phyloP scores from a whole-genome alignment of 2,113 vertebrate genomes.

The Scomber colias region DNA sequence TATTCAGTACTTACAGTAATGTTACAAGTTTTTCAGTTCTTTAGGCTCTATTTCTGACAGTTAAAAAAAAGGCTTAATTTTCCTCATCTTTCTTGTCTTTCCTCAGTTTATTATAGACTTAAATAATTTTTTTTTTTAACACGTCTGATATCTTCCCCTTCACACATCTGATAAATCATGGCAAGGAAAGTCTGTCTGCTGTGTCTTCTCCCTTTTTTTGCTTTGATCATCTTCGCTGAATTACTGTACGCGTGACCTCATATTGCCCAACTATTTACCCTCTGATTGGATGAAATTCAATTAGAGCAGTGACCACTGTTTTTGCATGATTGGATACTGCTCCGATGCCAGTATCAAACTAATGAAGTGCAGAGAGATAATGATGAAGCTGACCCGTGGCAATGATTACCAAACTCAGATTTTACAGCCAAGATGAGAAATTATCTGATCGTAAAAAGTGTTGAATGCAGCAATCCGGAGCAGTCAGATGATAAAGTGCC shows the following conservation, averaged over 20 bases:
- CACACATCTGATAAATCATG: background rate
- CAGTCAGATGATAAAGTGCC: conserved; percentile 17
- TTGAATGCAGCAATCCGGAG: conserved; percentile 14
- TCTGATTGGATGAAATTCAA: conserved; percentile 33
- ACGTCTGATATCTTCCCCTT: background rate
- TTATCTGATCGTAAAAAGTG: conserved; percentile 22
- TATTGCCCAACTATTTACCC: conserved; percentile 7
- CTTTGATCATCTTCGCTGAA: conserved; percentile 1
- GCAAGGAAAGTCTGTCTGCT: background rate
- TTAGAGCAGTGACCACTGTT: conserved; percentile 42
- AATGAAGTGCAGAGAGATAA: conserved; percentile 44
- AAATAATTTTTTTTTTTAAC: background rate
- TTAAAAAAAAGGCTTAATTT: too few species aligned
- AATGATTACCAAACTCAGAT: background rate
- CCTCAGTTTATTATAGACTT: background rate
- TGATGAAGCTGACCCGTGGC: background rate
- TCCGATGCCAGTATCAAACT: conserved; percentile 22
- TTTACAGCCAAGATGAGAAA: background rate
- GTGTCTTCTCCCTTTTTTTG: background rate
- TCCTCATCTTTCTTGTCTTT: background rate
- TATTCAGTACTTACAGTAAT: too few species aligned
- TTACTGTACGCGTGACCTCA: conserved; percentile 9
- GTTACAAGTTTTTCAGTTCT: too few species aligned
- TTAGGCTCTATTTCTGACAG: too few species aligned
- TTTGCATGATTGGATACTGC: conserved; percentile 25